Evolutionary conservation across 35 echinoderm and acorn worm genomes (phyloP).

Genomic region (Stichopus chloronotus): DNA sequence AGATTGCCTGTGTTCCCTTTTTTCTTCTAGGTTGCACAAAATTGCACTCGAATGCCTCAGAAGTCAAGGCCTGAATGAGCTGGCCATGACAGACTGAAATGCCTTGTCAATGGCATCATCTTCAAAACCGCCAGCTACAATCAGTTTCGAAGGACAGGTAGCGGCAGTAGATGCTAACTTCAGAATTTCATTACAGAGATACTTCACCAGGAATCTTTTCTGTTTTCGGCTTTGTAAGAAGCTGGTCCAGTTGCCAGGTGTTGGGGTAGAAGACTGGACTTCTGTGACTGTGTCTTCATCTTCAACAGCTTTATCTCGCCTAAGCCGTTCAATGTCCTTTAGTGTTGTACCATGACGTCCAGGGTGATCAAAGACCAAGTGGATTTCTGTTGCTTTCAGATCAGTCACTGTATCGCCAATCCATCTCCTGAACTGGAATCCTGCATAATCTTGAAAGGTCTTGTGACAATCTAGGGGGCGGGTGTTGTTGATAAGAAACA

Average conservation of each 20-base stretch:
- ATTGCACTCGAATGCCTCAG: too few relatives aligned
- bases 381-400: constrained; percentile 27
- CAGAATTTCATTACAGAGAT: constrained; percentile 37
- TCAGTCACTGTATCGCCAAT: not conserved
- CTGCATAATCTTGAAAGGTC: constrained; percentile 44
- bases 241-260: constrained; percentile 27
- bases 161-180: not conserved
- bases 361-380: constrained; percentile 60
- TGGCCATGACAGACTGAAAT: not conserved
- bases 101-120: constrained; percentile 40
- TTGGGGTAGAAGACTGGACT: not conserved
- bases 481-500: constrained; percentile 41
- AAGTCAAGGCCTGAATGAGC: too few relatives aligned
- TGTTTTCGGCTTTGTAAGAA: constrained; percentile 23
- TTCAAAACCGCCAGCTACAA: constrained; percentile 56
- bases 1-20: too few relatives aligned
- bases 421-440: constrained; percentile 5
- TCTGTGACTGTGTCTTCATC: not conserved
- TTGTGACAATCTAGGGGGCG: not conserved
- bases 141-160: not conserved
- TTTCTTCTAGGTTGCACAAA: too few relatives aligned
- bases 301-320: constrained; percentile 33
- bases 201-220: constrained; percentile 57
- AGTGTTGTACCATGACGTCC: constrained; percentile 55
- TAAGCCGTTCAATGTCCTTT: constrained; percentile 49